These are phyloP conservation scores for Villa cingulata DNA, from an alignment of 2,888 invertebrate species.

Conservation along the genomic window DNA sequence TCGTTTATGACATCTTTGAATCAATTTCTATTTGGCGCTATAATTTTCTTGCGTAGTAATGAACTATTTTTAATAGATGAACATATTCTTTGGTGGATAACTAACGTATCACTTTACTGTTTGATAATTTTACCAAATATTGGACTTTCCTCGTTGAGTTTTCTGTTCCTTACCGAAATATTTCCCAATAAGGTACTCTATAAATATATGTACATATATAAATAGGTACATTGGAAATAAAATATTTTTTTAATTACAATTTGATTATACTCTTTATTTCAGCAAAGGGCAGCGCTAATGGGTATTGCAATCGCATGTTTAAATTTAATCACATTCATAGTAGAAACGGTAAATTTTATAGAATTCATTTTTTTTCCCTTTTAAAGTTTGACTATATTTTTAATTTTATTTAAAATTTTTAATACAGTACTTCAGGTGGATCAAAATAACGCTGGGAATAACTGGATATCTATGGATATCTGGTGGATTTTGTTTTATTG, in stretches of 20 bases:
- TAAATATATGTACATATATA: not conserved
- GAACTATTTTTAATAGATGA: not conserved
- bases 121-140: conserved; percentile 23
- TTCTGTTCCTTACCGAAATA: conserved; percentile 25
- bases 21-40: conserved; percentile 2
- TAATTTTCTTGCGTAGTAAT: not conserved
- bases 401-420: too few relatives aligned
- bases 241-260: too few relatives aligned
- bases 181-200: conserved; percentile 23
- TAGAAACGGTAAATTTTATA: conserved; percentile 11
- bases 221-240: too few relatives aligned
- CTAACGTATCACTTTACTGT: conserved; percentile 18
- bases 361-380: not conserved
- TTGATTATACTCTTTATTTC: not conserved
- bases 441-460: conserved; percentile 16
- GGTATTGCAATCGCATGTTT: conserved; percentile 7
- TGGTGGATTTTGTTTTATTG: conserved; percentile 21
- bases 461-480: conserved; percentile 24
- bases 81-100: conserved; percentile 16
- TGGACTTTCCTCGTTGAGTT: conserved; percentile 25
- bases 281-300: conserved; percentile 8
- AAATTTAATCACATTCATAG: conserved; percentile 11
- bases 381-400: conserved; percentile 3
- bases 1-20: conserved; percentile 7
- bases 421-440: conserved; percentile 19